Percentiles rank a stretch among this genome's conserved stretches.
Conservation (phyloP, 2,797 vertebrate genomes). For the Orestias chungarensis region DNA sequence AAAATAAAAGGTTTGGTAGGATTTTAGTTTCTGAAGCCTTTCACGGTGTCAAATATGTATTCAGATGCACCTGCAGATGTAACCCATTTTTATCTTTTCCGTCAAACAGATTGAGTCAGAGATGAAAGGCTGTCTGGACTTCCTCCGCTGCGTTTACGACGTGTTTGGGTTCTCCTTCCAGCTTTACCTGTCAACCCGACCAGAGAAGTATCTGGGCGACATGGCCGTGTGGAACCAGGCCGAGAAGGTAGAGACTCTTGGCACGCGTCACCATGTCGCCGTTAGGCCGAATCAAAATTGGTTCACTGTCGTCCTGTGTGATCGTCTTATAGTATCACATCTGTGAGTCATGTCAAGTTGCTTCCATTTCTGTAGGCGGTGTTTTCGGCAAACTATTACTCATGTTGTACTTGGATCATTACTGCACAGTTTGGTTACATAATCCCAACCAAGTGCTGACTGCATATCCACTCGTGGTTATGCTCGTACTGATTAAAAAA, state of each 20-base stretch:
- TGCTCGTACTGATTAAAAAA: constrained; percentile 9
- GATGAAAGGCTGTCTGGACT: constrained; percentile 91
- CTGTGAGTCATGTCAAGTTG: constrained; percentile 42
- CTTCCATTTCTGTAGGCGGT: constrained; percentile 19
- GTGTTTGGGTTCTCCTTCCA: constrained; percentile 95
- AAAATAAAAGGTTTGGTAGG: neutral
- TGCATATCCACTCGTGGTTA: neutral
- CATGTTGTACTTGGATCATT: constrained; percentile 9
- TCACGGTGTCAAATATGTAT: too few relatives aligned
- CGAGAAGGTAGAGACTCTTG: constrained; percentile 87
- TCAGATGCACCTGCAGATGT: too few relatives aligned
- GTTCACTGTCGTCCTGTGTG: constrained; percentile 12
- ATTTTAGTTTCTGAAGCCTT: neutral
- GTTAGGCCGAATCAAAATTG: too few relatives aligned
- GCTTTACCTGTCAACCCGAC: constrained; percentile 91
- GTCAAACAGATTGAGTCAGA: constrained; percentile 88
- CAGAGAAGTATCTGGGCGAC: constrained; percentile 90
- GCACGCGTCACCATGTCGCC: accelerated
- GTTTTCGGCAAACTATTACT: constrained; percentile 17
- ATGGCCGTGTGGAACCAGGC: constrained; percentile 87
- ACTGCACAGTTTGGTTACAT: neutral
- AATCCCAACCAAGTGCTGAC: neutral
- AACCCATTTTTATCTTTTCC: neutral
- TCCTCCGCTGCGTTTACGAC: constrained; percentile 89
- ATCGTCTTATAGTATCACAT: constrained; percentile 30